Evolutionary conservation across 1,140 invertebrate species (phyloP), one percentile per base, ranked within the genome.

Genomic region (Hormaphis cornu): DNA sequence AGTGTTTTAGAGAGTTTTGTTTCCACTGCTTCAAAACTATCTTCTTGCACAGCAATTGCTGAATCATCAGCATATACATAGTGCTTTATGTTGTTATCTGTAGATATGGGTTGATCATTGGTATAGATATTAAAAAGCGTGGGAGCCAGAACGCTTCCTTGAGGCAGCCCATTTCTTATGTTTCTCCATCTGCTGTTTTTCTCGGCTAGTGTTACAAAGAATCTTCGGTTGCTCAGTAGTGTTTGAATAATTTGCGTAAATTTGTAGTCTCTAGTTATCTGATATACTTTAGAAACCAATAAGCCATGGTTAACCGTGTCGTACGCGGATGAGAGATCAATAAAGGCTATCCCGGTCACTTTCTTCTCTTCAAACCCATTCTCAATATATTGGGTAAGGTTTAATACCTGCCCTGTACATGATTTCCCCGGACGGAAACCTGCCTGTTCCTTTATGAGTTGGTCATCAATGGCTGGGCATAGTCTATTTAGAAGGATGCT

Each of bases 51-150:
- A 40, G 63, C 63, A 42, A 73, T 42, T 44, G 72, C 73, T 52
- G 72, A 72, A 63, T 75, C 74, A 48, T 74, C 71, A 18, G 72
- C 70, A 70, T 69, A 74, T 16, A 74, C 16, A 12, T 71, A 72
- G 46, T 16, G 24, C 20, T 56, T 42, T 24, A 58, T 73, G 22
- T 71, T 71, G n/a, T 10, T 7, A 18, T 33, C 24, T 8, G 30
- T 37, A 18, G 16, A 30, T 33, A 33, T 53, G 2, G 71, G 73
- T 22, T 72, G 37, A 52, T 76, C 74, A 37, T 72, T 73, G 6
- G 72, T 73, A 53, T 74, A 75, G 1, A 75, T 72, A 37, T 73
- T 72, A 53, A 75, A 58, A 75, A 9, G 75, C 52, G 69, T 14
- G 22, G 54, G 20, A 14, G 54, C 33, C 20, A 24, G 24, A 24